Percentiles rank a stretch among this genome's conserved stretches.
phyloP scores from a whole-genome alignment of 1,140 invertebrate species.

The Zaprionus tsacasi region DNA sequence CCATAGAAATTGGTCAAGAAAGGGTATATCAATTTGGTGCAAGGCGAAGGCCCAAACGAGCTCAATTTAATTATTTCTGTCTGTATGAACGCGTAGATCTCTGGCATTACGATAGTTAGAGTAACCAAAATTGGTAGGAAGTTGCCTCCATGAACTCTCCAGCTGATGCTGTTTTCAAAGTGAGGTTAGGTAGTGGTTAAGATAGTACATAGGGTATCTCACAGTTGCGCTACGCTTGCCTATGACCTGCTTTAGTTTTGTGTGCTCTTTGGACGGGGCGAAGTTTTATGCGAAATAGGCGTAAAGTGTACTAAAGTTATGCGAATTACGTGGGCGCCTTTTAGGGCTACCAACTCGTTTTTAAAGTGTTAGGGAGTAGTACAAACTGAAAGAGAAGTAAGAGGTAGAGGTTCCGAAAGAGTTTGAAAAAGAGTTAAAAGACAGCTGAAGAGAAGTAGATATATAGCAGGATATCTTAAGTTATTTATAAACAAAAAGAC shows the following conservation, averaged over 20 bases:
- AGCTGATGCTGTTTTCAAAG: not conserved
- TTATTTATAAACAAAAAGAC: too few relatives aligned
- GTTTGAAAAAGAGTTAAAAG: not conserved
- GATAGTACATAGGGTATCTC: not conserved
- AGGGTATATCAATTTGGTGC: not conserved
- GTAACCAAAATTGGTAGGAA: not conserved
- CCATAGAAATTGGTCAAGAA: not conserved
- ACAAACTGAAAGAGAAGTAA: not conserved
- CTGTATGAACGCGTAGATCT: not conserved
- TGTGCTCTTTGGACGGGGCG: slow-evolving; percentile 17
- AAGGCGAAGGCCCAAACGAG: not conserved
- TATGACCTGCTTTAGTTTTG: not conserved
- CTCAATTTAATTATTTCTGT: not conserved
- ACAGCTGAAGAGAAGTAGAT: too few relatives aligned
- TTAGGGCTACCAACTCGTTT: slow-evolving; percentile 36
- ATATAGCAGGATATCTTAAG: too few relatives aligned
- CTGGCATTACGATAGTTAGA: not conserved
- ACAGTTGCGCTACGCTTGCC: not conserved
- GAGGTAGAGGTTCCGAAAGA: not conserved
- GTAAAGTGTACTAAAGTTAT: slow-evolving; percentile 72
- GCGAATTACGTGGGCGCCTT: slow-evolving; percentile 61
- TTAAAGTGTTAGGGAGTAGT: not conserved
- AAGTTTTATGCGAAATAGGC: slow-evolving; percentile 73
- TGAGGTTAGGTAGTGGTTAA: not conserved
- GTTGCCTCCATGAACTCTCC: not conserved